Evolutionary conservation across 2,797 vertebrate genomes (phyloP).

Genomic region (Sebastes trivittatus): DNA sequence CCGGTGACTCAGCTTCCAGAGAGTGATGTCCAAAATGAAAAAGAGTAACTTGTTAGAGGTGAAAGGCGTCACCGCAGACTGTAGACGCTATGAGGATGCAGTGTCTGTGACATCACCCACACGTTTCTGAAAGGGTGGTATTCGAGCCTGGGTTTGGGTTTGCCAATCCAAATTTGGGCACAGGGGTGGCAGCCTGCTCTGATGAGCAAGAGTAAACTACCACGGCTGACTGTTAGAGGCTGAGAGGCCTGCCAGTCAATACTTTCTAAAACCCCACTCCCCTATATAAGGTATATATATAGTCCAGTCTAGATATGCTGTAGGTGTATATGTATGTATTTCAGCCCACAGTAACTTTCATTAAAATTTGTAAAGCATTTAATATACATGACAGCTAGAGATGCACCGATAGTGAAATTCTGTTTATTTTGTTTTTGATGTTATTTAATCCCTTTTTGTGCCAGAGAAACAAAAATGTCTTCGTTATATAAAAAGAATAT

Average conservation of each 20-base stretch:
- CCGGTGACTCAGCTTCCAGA: constrained; percentile 31
- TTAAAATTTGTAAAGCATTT: neutral
- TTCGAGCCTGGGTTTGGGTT: constrained; percentile 15
- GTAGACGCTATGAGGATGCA: constrained; percentile 14
- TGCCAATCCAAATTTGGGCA: constrained; percentile 16
- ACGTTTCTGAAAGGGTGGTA: constrained; percentile 12
- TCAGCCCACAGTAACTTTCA: neutral
- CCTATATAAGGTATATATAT: neutral
- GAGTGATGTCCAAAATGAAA: constrained; percentile 52
- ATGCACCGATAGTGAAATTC: too few species aligned
- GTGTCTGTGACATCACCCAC: constrained; percentile 47
- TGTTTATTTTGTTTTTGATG: too few species aligned
- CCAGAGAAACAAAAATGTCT: too few species aligned
- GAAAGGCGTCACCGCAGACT: constrained; percentile 34
- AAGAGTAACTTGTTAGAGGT: constrained; percentile 48
- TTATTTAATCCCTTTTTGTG: too few species aligned
- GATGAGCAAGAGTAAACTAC: neutral
- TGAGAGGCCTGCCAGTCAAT: constrained; percentile 19
- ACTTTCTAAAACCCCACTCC: neutral
- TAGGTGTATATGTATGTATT: neutral
- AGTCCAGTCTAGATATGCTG: neutral
- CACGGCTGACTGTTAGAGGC: neutral
- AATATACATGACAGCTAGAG: too few species aligned
- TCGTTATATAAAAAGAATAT: too few species aligned
- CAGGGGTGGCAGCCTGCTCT: constrained; percentile 6